Evolutionary conservation across 2,888 invertebrate genomes (phyloP).

Genomic region (Abrostola tripartita): DNA sequence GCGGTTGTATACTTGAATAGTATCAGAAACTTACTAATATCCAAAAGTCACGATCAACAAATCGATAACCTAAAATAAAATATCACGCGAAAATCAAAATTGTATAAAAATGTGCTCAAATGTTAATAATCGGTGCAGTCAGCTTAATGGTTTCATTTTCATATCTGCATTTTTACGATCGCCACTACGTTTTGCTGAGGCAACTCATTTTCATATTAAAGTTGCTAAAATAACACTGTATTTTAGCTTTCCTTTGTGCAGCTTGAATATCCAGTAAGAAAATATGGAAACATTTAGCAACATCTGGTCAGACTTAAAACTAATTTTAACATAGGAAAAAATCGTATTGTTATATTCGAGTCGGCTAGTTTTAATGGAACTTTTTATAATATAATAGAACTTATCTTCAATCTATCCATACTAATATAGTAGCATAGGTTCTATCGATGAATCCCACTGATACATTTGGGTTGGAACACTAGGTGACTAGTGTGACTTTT

Average conservation of each 20-base stretch:
- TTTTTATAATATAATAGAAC: no score
- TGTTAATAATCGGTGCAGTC: conserved; percentile 36
- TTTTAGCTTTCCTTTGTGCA: conserved; percentile 22
- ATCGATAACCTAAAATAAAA: neutral
- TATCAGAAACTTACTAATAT: no score
- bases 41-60: neutral
- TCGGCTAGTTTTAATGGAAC: no score
- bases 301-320: conserved; percentile 1
- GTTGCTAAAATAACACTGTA: conserved; percentile 38
- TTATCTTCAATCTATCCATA: no score
- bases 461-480: no score
- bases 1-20: no score
- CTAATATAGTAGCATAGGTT: no score
- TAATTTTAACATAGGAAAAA: neutral
- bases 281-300: conserved; percentile 2
- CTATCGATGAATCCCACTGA: no score
- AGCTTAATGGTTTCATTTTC: conserved; percentile 52
- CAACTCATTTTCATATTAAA: conserved; percentile 51
- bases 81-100: conserved; percentile 4
- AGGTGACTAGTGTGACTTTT: no score
- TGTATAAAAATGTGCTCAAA: conserved; percentile 19
- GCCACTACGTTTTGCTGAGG: conserved; percentile 38
- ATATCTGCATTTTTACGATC: conserved; percentile 56
- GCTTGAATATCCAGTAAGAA: conserved; percentile 21
- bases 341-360: no score